Conservation (phyloP, 2,888 invertebrate species). For the Penaeus monodon region DNA sequence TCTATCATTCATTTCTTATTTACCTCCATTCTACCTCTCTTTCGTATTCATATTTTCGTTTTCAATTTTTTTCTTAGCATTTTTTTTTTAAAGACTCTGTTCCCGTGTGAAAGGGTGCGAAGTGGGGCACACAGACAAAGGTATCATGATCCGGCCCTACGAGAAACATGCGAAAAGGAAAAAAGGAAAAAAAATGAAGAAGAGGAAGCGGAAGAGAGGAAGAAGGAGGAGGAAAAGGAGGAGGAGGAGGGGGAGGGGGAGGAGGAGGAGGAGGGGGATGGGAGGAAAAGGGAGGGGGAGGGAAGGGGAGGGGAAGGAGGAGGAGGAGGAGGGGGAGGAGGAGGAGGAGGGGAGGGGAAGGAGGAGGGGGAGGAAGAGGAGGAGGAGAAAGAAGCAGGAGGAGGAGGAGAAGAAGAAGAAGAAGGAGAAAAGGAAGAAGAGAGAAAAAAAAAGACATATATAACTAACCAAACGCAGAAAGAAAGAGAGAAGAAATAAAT, state of each 20-base stretch:
- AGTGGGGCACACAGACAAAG: constrained; percentile 4
- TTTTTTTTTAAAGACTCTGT: background rate
- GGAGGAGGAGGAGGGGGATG: background rate
- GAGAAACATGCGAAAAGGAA: background rate
- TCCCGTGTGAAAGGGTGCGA: background rate
- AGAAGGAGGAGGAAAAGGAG: background rate
- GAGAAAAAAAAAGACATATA: no score
- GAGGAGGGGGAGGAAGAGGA: no score
- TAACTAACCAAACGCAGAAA: no score
- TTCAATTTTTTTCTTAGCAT: no score
- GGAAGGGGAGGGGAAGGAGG: background rate
- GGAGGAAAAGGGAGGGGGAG: background rate
- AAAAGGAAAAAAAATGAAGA: background rate
- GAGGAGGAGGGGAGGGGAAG: no score
- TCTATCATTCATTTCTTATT: no score
- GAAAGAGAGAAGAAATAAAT: no score
- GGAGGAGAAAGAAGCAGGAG: accelerated
- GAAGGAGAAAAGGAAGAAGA: no score
- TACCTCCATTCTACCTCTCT: no score
- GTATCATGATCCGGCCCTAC: constrained; percentile 12
- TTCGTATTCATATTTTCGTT: no score
- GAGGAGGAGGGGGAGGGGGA: background rate
- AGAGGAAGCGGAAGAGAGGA: background rate
- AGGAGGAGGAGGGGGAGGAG: background rate
- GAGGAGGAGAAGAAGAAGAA: no score